Conservation (phyloP, 2,888 invertebrate genomes). For the Ganaspis brasiliensis region DNA sequence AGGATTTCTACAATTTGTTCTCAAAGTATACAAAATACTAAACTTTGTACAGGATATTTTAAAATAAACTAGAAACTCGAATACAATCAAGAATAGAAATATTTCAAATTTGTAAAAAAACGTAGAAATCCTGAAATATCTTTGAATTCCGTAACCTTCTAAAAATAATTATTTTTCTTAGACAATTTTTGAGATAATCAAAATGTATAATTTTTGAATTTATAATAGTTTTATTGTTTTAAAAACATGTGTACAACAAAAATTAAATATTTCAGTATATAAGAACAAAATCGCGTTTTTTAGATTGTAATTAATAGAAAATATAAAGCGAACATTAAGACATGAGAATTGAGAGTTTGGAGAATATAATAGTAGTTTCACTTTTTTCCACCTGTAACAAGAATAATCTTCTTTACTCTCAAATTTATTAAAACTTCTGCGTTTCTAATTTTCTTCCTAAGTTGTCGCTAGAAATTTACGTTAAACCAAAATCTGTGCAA, state of each 20-base stretch:
- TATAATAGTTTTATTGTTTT: conserved; percentile 12
- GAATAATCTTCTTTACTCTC: conserved; percentile 1
- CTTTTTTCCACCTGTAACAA: conserved; percentile 52
- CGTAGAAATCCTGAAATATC: too few relatives aligned
- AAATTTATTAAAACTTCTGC: not conserved
- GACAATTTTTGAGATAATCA: not conserved
- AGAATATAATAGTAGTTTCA: conserved; percentile 11
- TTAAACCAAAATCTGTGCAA: conserved; percentile 1
- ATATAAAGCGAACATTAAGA: conserved; percentile 14
- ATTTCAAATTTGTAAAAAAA: too few relatives aligned
- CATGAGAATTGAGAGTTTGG: not conserved
- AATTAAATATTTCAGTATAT: not conserved
- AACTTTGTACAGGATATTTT: too few relatives aligned
- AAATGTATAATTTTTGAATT: not conserved
- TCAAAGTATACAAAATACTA: too few relatives aligned
- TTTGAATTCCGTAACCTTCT: too few relatives aligned
- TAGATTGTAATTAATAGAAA: conserved; percentile 24
- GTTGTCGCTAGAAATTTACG: not conserved
- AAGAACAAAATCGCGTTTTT: conserved; percentile 1
- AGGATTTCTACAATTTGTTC: too few relatives aligned
- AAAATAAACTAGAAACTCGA: too few relatives aligned
- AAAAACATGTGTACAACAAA: conserved; percentile 28
- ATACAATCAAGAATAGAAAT: too few relatives aligned
- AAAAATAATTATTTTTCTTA: not conserved
- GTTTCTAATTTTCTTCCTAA: not conserved